Evolutionary conservation across 2,797 vertebrate species (phyloP), one percentile per base, ranked within the genome.

Genomic region (Darevskia nairensis): DNA sequence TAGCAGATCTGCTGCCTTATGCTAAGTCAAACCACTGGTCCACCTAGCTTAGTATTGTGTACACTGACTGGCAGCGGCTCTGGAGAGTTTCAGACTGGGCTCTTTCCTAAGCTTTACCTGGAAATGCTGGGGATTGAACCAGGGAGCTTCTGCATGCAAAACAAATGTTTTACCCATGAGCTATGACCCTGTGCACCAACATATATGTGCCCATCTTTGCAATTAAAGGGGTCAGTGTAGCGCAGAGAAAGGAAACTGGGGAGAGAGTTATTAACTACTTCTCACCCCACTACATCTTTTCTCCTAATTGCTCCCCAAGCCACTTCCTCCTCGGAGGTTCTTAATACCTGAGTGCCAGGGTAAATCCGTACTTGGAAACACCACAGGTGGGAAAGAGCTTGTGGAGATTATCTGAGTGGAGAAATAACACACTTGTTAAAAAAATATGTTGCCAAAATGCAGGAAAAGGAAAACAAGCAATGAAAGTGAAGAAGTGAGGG

Each of bases 401-500:
- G 27, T 4, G n/a, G 17, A 29, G 29, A 29, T n/a, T 29, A 29
- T 79, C 17, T n/a, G 77, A 17, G 21, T 64, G 32, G 32, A 71
- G 69, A n/a, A 71, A n/a, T 9, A 71, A 29, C 69, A 71, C 13
- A 74, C 72, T 21, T 74, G 35, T 2, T 35, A 35, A 74, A 82
- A 29, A 71, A 75, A 59, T 39, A 32, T 74, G 6, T 74, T 27
- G 50, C 50, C 50, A 61, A 84, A 84, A 8, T 32, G 41, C 15
- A 15, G 9, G 27, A 72, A 59, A 55, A 4, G 35, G 23, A 71
- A 75, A 39, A 59, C 9, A 23, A 85, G 19, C 27, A 7, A 3
- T 0, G 3, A 1, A n/a, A 21, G 0, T 2, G 1, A 76, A 46
- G 79, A 2, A 23, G 5, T 29, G 69, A 6, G 25, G 39, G 25